phyloP scores from a whole-genome alignment of 2,113 vertebrate species.

The Bos indicus region DNA sequence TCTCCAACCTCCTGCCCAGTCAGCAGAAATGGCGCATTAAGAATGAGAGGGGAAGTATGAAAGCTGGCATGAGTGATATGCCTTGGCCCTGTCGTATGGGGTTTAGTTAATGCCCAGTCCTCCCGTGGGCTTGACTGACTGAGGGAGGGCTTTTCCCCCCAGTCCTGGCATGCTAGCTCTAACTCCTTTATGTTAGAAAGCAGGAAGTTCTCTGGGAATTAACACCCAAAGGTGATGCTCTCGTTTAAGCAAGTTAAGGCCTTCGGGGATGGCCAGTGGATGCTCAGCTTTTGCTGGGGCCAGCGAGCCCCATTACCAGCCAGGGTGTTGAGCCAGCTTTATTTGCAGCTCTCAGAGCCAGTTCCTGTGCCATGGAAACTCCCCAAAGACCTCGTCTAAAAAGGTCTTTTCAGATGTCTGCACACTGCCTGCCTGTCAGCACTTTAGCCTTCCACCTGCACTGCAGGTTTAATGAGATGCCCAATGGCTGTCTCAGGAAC shows the following conservation, averaged over 20 bases:
- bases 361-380: not conserved
- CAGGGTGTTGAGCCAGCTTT: slow-evolving; percentile 19
- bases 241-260: slow-evolving; percentile 11
- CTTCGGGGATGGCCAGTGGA: not conserved
- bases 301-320: not conserved
- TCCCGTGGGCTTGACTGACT: not conserved
- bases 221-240: not conserved
- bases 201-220: slow-evolving; percentile 9
- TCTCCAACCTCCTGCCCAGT: not conserved
- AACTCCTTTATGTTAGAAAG: not conserved
- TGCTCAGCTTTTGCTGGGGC: slow-evolving; percentile 1
- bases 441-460: not conserved
- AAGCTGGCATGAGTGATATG: not conserved
- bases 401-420: not conserved
- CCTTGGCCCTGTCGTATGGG: not conserved
- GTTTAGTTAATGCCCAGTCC: not conserved
- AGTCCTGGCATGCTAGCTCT: not conserved
- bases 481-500: not conserved
- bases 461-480: not conserved
- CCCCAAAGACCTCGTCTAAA: not conserved
- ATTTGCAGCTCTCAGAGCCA: not conserved
- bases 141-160: not conserved
- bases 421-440: not conserved
- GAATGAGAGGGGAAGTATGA: slow-evolving; percentile 33
- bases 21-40: slow-evolving; percentile 34